Percentiles rank a stretch among this genome's conserved stretches.
phyloP scores from a whole-genome alignment of 2,113 vertebrate genomes.

The Xerus inauris region DNA sequence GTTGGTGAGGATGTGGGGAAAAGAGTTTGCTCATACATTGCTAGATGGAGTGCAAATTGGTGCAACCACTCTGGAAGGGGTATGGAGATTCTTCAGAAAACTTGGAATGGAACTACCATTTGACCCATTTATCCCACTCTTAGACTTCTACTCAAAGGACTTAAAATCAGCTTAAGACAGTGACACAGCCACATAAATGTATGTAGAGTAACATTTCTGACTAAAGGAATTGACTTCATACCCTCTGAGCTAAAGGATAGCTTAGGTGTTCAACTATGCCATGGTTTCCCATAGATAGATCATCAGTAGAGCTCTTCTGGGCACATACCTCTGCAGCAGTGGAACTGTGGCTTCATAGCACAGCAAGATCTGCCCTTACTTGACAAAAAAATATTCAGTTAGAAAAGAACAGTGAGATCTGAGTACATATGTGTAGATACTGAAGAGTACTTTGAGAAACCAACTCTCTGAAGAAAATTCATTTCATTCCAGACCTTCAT shows the following conservation, averaged over 20 bases:
- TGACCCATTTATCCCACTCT: too few species aligned
- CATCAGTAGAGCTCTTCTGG: neutral
- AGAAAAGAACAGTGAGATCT: neutral
- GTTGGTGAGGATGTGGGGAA: too few species aligned
- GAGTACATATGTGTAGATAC: neutral
- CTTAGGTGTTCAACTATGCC: too few species aligned
- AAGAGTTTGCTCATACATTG: too few species aligned
- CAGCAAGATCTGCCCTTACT: neutral
- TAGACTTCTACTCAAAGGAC: too few species aligned
- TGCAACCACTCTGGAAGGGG: too few species aligned
- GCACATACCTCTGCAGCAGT: neutral
- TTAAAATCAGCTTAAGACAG: too few species aligned
- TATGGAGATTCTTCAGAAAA: too few species aligned
- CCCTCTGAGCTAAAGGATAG: neutral
- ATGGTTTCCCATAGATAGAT: neutral
- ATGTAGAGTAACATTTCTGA: neutral
- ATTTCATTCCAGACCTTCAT: rapidly evolving
- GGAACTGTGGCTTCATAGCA: neutral
- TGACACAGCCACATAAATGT: too few species aligned
- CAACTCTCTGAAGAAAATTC: neutral
- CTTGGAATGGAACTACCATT: too few species aligned
- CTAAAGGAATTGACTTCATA: neutral
- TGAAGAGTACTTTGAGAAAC: neutral
- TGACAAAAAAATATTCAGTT: neutral
- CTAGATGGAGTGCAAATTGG: too few species aligned